Percentiles rank a stretch among this genome's conserved stretches.
phyloP scores from a whole-genome alignment of 2,888 invertebrate genomes.

The Polymixis flavicincta region DNA sequence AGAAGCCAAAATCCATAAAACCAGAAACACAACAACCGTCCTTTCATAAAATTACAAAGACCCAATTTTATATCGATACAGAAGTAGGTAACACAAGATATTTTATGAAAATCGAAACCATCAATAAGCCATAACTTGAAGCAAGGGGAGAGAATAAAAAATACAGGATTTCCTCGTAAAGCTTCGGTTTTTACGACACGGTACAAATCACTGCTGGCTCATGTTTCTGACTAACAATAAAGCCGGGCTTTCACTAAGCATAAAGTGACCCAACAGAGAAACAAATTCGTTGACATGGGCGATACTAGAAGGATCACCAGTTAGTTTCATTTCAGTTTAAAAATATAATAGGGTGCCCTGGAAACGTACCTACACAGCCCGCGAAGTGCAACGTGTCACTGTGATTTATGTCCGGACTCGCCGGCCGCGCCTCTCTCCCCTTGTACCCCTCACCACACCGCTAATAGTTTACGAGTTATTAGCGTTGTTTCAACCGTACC shows the following conservation, averaged over 20 bases:
- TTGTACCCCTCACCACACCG: no score
- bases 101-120: slow-evolving; percentile 62
- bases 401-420: no score
- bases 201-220: slow-evolving; percentile 45
- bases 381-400: no score
- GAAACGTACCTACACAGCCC: no score
- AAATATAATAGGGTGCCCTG: no score
- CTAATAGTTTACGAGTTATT: no score
- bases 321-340: no score
- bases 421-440: no score
- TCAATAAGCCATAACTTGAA: slow-evolving; percentile 47
- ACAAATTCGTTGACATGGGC: not conserved
- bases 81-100: slow-evolving; percentile 39
- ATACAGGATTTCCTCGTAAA: slow-evolving; percentile 54
- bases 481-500: no score
- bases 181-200: slow-evolving; percentile 48
- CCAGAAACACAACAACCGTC: not conserved
- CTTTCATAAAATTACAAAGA: slow-evolving; percentile 45
- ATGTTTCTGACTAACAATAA: slow-evolving; percentile 34
- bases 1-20: slow-evolving; percentile 27
- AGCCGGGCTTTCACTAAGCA: not conserved
- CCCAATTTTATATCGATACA: slow-evolving; percentile 39
- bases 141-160: slow-evolving; percentile 49
- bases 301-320: no score
- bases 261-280: not conserved